These are phyloP conservation scores for Meghimatium bilineatum DNA, from an alignment of 2,888 invertebrate genomes.

Conservation along the genomic window DNA sequence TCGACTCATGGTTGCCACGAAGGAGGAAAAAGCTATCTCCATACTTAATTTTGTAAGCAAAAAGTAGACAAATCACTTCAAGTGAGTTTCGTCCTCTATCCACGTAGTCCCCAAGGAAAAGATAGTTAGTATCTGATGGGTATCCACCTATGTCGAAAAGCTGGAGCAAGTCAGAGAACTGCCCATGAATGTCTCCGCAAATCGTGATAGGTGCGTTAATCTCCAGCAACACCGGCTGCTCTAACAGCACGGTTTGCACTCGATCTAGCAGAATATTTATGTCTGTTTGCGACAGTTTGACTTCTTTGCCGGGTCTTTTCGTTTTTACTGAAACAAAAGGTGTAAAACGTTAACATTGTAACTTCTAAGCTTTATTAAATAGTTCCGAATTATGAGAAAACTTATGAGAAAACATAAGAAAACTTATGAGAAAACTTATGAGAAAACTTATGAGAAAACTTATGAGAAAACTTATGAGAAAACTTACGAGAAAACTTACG, in stretches of 20 bases:
- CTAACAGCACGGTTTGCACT: not conserved
- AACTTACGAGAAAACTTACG: too few species aligned
- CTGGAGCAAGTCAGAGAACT: constrained; percentile 44
- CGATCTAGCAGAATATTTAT: constrained; percentile 3
- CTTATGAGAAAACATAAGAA: too few species aligned
- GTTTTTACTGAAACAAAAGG: constrained; percentile 28
- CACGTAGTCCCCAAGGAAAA: constrained; percentile 48
- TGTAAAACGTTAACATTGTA: too few species aligned
- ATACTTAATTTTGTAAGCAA: constrained; percentile 44
- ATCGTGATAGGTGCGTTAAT: constrained; percentile 33
- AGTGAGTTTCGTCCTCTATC: constrained; percentile 44
- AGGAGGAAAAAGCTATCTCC: constrained; percentile 32
- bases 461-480: too few species aligned
- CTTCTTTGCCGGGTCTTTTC: constrained; percentile 38
- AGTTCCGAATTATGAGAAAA: too few species aligned
- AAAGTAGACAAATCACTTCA: constrained; percentile 41
- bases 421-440: too few species aligned
- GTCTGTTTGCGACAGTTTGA: not conserved
- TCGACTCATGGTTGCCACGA: constrained; percentile 41
- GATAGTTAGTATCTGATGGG: constrained; percentile 39
- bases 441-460: too few species aligned
- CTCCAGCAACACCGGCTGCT: constrained; percentile 33
- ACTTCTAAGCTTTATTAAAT: too few species aligned
- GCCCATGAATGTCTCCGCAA: constrained; percentile 48
- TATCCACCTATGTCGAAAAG: constrained; percentile 41